These are phyloP conservation scores for Flexamia atlantica DNA, from an alignment of 2,888 invertebrate genomes.

Conservation along the genomic window DNA sequence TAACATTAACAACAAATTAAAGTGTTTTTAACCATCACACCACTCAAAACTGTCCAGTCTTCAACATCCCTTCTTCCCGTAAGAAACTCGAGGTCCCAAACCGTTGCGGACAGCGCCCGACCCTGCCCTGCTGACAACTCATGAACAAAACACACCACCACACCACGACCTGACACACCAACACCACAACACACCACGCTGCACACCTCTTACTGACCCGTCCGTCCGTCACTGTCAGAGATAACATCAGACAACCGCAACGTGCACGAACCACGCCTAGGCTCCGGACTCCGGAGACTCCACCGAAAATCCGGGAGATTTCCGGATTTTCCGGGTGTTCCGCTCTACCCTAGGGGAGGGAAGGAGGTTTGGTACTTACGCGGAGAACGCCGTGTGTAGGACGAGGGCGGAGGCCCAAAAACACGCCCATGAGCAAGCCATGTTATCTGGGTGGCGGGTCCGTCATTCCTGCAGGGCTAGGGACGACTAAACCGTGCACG, in stretches of 20 bases:
- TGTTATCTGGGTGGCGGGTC: constrained; percentile 28
- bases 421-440: constrained; percentile 23
- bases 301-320: background rate
- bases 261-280: background rate
- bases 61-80: no score
- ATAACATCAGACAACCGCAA: background rate
- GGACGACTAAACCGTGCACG: constrained; percentile 16
- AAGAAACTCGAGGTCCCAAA: no score
- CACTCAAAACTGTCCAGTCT: no score
- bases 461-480: constrained; percentile 33
- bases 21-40: no score
- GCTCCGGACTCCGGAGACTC: background rate
- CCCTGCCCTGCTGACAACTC: background rate
- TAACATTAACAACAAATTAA: no score
- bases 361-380: background rate
- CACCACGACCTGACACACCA: no score
- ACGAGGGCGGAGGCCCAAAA: constrained; percentile 31
- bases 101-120: background rate
- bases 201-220: background rate
- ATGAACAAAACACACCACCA: background rate
- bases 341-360: background rate
- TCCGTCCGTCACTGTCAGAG: background rate
- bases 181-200: background rate
- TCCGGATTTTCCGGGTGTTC: background rate
- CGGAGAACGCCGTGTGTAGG: constrained; percentile 17